Evolutionary conservation across 2,797 vertebrate species (phyloP).

Genomic region (Okamejei kenojei): DNA sequence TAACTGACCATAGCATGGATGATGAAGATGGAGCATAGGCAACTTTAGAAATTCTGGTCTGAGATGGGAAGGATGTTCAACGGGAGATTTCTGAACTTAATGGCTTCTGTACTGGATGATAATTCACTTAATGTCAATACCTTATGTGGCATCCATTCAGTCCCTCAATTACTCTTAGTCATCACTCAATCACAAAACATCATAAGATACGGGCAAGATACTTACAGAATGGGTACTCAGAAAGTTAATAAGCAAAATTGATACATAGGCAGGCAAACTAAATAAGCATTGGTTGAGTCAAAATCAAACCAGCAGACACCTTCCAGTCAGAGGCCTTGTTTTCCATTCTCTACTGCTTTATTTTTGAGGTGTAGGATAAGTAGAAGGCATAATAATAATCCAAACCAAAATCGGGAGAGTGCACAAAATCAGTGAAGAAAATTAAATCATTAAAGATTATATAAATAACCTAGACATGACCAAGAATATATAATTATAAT

Average conservation of each 20-base stretch:
- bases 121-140: not conserved
- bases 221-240: not conserved
- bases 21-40: not conserved
- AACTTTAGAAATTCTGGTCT: not conserved
- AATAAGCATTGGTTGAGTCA: not conserved
- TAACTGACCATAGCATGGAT: not conserved
- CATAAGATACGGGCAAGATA: not conserved
- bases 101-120: not conserved
- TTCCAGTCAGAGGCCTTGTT: not conserved
- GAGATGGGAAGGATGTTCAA: not conserved
- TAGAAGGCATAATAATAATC: not conserved
- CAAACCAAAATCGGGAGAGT: not conserved
- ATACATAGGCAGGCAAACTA: not conserved
- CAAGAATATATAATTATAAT: slow-evolving; percentile 31
- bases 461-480: slow-evolving; percentile 11
- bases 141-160: not conserved
- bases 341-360: not conserved
- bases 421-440: not conserved
- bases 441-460: slow-evolving; percentile 13
- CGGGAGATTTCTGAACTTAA: not conserved
- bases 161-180: not conserved
- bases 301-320: not conserved
- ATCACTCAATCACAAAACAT: not conserved
- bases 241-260: not conserved
- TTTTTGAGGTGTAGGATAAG: not conserved